Conservation (phyloP, 1,140 invertebrate species). For the Apocrypta bakeri region DNA sequence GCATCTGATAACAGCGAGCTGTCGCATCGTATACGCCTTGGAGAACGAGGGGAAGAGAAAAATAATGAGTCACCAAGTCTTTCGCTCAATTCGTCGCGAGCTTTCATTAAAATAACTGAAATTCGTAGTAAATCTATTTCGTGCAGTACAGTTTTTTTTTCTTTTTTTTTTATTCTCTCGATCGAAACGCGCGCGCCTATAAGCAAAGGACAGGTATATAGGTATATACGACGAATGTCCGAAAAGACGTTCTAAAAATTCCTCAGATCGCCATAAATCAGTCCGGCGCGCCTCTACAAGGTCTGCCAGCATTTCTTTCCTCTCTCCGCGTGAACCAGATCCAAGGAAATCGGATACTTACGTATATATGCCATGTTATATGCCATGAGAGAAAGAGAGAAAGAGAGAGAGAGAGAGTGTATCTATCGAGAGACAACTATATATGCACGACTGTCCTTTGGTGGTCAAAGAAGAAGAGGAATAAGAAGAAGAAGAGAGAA, state of each 20-base stretch:
- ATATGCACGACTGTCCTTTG: not conserved
- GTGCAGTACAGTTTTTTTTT: not conserved
- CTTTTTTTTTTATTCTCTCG: too few species aligned
- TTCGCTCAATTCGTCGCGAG: not conserved
- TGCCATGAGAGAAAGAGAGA: too few species aligned
- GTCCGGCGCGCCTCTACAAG: not conserved
- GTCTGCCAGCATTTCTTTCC: not conserved
- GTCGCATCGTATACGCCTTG: too few species aligned
- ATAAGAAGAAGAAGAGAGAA: slow-evolving; percentile 50
- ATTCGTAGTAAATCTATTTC: slow-evolving; percentile 40
- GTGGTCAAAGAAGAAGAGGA: slow-evolving; percentile 36
- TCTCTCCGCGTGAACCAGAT: slow-evolving; percentile 38
- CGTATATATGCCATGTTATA: slow-evolving; percentile 24
- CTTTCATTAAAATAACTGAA: slow-evolving; percentile 45
- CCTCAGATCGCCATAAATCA: slow-evolving; percentile 49
- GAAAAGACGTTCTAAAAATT: slow-evolving; percentile 48
- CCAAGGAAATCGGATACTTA: slow-evolving; percentile 50
- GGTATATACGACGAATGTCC: slow-evolving; percentile 30
- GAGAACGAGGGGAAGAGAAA: too few species aligned
- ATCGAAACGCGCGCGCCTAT: not conserved
- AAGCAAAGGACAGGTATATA: slow-evolving; percentile 1
- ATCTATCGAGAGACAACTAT: slow-evolving; percentile 12
- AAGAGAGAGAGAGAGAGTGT: too few species aligned
- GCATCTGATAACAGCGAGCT: too few species aligned
- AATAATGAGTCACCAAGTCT: not conserved